Conservation (phyloP, 2,113 vertebrate genomes). For the Donacobius atricapilla region DNA sequence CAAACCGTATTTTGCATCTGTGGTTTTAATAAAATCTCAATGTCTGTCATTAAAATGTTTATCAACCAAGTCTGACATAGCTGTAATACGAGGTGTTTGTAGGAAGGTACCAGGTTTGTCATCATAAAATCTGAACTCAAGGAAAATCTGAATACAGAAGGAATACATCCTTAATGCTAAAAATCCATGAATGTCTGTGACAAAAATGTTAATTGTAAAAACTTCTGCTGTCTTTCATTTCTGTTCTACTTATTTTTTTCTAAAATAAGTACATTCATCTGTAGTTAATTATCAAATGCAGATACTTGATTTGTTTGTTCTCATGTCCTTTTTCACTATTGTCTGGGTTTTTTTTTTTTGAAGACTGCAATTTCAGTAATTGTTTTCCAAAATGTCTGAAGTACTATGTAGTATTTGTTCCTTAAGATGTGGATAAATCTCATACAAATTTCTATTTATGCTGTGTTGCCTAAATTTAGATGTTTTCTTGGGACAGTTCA, state of each 20-base stretch:
- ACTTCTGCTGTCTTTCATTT: neutral
- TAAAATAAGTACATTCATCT: neutral
- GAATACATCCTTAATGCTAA: neutral
- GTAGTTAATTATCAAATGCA: neutral
- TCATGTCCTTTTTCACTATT: neutral
- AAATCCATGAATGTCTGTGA: neutral
- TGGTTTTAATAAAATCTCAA: neutral
- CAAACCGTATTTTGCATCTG: neutral
- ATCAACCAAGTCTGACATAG: neutral
- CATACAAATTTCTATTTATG: neutral
- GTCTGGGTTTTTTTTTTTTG: neutral
- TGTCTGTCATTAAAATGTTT: neutral
- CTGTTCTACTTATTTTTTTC: neutral
- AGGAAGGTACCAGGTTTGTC: neutral
- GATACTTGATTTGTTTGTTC: neutral
- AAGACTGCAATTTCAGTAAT: neutral
- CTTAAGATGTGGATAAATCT: neutral
- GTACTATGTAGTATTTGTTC: neutral
- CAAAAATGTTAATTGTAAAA: neutral
- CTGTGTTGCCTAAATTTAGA: neutral
- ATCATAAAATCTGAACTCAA: neutral
- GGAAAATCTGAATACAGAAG: neutral
- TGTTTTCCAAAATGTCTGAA: neutral
- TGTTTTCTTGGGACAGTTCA: neutral
- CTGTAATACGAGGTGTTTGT: rapidly evolving